Evolutionary conservation across 2,113 vertebrate species (phyloP).

Genomic region (Chionomys nivalis): DNA sequence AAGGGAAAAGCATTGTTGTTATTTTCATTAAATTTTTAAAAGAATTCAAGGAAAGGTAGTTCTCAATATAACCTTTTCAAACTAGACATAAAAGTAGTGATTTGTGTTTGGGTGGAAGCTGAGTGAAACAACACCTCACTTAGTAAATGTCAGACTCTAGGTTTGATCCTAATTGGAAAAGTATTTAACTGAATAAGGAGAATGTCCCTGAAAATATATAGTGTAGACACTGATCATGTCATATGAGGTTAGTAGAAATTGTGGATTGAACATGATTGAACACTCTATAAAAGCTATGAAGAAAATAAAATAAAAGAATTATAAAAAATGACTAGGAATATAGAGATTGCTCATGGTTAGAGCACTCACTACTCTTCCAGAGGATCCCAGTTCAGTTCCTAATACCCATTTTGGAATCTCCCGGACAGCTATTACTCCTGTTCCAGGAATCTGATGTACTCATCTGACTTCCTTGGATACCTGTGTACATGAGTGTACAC

Average conservation of each 20-base stretch:
- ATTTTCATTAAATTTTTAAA: background rate
- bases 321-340: background rate
- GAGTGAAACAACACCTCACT: background rate
- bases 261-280: background rate
- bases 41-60: background rate
- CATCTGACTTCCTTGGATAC: background rate
- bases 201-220: background rate
- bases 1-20: background rate
- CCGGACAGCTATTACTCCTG: background rate
- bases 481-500: background rate
- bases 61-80: background rate
- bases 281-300: background rate
- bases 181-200: background rate
- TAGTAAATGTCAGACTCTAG: background rate
- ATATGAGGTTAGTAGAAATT: background rate
- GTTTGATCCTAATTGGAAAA: background rate
- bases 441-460: background rate
- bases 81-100: background rate
- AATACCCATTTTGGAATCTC: background rate
- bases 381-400: background rate
- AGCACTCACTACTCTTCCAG: background rate
- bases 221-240: background rate
- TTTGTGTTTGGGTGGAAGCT: background rate
- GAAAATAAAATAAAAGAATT: background rate
- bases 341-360: background rate